Evolutionary conservation across 2,113 vertebrate species (phyloP).

Genomic region (Pleuronectes platessa): DNA sequence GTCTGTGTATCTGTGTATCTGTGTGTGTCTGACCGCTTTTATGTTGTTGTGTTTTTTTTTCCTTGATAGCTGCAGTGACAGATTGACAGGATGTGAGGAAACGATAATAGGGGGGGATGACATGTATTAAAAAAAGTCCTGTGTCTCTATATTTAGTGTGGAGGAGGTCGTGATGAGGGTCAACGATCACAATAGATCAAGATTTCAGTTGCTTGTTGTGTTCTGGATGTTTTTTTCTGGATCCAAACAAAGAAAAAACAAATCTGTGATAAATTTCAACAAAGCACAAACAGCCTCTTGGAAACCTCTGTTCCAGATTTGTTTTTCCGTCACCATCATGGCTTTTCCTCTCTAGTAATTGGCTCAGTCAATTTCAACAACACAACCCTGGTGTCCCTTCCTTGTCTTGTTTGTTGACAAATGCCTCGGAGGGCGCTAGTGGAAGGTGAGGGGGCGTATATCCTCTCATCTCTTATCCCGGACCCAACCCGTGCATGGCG

Average conservation of each 20-base stretch:
- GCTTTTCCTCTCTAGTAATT: constrained; percentile 16
- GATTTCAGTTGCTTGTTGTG: constrained; percentile 4
- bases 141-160: neutral
- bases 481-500: constrained; percentile 30
- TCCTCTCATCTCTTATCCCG: constrained; percentile 69
- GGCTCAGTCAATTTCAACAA: constrained; percentile 42
- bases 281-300: neutral
- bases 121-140: neutral
- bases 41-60: neutral
- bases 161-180: constrained; percentile 32
- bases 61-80: neutral
- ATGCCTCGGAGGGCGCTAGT: constrained; percentile 35
- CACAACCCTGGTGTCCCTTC: neutral
- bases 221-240: neutral
- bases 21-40: constrained; percentile 2
- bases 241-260: constrained; percentile 20
- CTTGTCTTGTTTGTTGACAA: constrained; percentile 46
- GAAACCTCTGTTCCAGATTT: constrained; percentile 12
- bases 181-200: constrained; percentile 12
- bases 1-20: constrained; percentile 34
- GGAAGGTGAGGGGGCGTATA: constrained; percentile 64
- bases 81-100: constrained; percentile 3
- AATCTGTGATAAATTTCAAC: constrained; percentile 14
- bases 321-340: constrained; percentile 6
- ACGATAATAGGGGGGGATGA: neutral